Base-by-base conservation (phyloP, 2,888 invertebrate genomes). In the Malthinus seriepunctatus region DNA sequence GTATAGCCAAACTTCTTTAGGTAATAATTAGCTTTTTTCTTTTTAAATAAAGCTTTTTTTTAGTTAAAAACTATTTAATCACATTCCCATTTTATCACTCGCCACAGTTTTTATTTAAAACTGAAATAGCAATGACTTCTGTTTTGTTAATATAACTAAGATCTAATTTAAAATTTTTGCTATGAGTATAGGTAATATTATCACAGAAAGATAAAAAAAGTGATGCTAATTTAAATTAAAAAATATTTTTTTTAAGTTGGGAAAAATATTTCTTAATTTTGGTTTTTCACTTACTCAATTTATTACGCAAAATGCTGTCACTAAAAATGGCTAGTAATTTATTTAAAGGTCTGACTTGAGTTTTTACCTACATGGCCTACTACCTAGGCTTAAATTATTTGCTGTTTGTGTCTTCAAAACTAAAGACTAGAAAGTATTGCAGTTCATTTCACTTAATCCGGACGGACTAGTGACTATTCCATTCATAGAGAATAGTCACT, bases 141-240 rank as follows among this genome's bases (percentile, higher is more conserved):
- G 34, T 42, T 42, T 42, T 42, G 6, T 6, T 42, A 42, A 11
- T 42, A 42, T 12, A 45, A 52, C 38, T 56, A 53, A 57, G 12
- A 37, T 51, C 32, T 42, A 51, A 47, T 47, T 39, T 58, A 51
- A 44, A 31, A 52, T 32, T 53, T 49, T 49, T 58, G 23, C 49
- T 53, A 58, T 58, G 45, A 35, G 49, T 58, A 49, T 44, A 42
- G 39, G 39, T 42, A 42, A 42, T 52, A 44, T 58, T 58, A 58
- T 58, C 58, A 58, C 58, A 58, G 58, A 58, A 58, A 48, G 53
- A 58, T 53, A 53, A 50, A 54, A n/a, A 55, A 58, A 44, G 58
- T 58, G 50, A 53, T 23, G 23, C 39, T 23, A 42, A 14, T 14
- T 14, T 23, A 23, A n/a, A 37, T 42, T 38, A 12, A 14, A 38